Evolutionary conservation across 53 echinoderm and acorn worm genomes (phyloP), one percentile per base, ranked within the genome.

Genomic region (Actinopyga echinites): DNA sequence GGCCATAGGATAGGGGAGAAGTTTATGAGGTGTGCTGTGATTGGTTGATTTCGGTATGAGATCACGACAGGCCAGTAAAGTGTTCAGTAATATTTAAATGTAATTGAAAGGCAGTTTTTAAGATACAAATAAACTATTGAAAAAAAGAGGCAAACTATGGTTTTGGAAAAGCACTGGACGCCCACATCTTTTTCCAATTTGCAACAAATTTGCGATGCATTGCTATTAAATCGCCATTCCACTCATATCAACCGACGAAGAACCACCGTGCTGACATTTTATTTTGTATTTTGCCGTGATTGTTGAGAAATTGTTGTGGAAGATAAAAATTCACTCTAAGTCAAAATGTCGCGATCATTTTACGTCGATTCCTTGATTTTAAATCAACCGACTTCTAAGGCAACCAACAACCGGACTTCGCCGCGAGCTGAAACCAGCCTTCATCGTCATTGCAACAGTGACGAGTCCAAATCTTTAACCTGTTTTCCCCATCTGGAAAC

Each of bases 311-410:
- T 56, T 2, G 10, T 25, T 78, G 55, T 78, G 55, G 57, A 43
- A 28, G 64, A 30, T 2, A 49, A 49, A 33, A 33, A 36, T 11
- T 69, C 32, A 31, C 71, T 57, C 28, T 25, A 25, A 40, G 54
- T 83, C 83, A 86, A 56, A 35, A 95, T 99, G 95, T 99, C 99
- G 62, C 92, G 99, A 0, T 99, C 99, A 36, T 99, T 99, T 80
- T 95, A 95, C 83, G 99, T 99, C 69, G 99, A 99, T 79, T 99
- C 99, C 33, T 77, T 99, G 85, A 95, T 99, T 80, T 66, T 94
- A 36, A 95, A 95, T 85, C 84, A 91, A 22, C 93, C 95, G 40
- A 74, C 93, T 61, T 82, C 95, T 11, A 82, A 88, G 44, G 57
- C 75, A 49, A 80, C 89, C 38, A 60, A 64, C 52, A 93, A 93